These are phyloP conservation scores for Crematogaster levior DNA, from an alignment of 2,888 invertebrate species.

Conservation along the genomic window DNA sequence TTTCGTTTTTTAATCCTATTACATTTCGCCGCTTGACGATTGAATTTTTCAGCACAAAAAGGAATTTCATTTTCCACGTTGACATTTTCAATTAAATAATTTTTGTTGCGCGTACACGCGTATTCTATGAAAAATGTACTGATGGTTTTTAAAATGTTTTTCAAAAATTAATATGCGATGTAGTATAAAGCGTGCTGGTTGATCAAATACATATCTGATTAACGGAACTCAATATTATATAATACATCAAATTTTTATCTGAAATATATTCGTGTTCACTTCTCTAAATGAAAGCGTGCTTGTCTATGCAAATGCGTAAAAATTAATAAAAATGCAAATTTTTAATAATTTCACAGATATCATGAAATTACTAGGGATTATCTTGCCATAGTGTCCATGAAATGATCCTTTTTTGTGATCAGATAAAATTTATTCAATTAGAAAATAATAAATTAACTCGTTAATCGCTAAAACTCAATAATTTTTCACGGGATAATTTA, in stretches of 20 bases:
- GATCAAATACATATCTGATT: not conserved
- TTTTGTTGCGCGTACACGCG: not conserved
- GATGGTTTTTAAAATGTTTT: conserved; percentile 2
- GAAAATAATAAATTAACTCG: not conserved
- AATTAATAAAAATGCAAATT: conserved; percentile 22
- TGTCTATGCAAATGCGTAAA: not conserved
- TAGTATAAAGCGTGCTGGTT: not conserved
- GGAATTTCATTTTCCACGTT: not conserved
- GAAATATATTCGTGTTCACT: conserved; percentile 1
- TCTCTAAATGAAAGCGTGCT: not conserved
- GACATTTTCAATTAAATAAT: conserved; percentile 8
- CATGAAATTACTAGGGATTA: conserved; percentile 5
- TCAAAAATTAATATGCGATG: not conserved
- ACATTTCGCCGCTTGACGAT: conserved; percentile 10
- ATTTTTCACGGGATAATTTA: not conserved
- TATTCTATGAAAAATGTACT: not conserved
- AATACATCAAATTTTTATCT: not conserved
- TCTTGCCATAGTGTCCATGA: not conserved
- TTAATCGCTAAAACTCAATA: not conserved
- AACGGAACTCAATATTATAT: not conserved
- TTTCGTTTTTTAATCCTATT: conserved; percentile 16
- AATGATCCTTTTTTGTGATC: not conserved
- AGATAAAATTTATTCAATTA: not conserved
- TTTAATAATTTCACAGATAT: not conserved
- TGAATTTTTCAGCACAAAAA: conserved; percentile 21